These are phyloP conservation scores for Volucella bombylans DNA, from an alignment of 2,888 invertebrate genomes.

Conservation along the genomic window DNA sequence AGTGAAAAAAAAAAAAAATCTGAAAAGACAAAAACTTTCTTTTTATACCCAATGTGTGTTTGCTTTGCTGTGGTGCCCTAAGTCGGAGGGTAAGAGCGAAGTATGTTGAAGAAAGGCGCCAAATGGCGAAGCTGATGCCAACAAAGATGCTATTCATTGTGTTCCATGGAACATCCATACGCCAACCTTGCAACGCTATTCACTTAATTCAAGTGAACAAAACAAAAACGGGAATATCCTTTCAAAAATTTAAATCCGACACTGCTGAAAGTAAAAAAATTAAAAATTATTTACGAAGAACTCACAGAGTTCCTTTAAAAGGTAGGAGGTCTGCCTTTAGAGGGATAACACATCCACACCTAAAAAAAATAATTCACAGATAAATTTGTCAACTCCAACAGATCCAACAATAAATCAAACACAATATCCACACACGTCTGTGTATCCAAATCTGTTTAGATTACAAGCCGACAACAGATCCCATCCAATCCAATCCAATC, in stretches of 20 bases:
- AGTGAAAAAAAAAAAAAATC: neutral
- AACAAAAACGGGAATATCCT: slow-evolving; percentile 2
- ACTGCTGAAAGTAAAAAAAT: slow-evolving; percentile 7
- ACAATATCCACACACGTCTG: slow-evolving; percentile 21
- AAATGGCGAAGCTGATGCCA: slow-evolving; percentile 32
- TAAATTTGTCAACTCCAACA: slow-evolving; percentile 56
- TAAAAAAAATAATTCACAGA: slow-evolving; percentile 20
- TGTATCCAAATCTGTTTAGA: slow-evolving; percentile 16
- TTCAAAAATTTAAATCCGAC: slow-evolving; percentile 42
- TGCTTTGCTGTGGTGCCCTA: neutral
- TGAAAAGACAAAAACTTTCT: slow-evolving; percentile 37
- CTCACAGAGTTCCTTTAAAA: slow-evolving; percentile 28
- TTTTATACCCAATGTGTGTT: slow-evolving; percentile 18
- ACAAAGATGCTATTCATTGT: slow-evolving; percentile 18
- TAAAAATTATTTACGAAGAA: slow-evolving; percentile 22
- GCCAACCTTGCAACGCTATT: neutral
- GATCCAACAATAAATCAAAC: slow-evolving; percentile 56
- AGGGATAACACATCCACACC: slow-evolving; percentile 56
- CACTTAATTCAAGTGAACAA: neutral
- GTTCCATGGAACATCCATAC: neutral
- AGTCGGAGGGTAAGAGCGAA: neutral
- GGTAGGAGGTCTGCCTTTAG: neutral
- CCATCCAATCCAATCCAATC: neutral
- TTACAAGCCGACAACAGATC: slow-evolving; percentile 1
- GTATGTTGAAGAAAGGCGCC: slow-evolving; percentile 16